phyloP scores from a whole-genome alignment of 2,113 vertebrate species.

The Antennarius striatus region DNA sequence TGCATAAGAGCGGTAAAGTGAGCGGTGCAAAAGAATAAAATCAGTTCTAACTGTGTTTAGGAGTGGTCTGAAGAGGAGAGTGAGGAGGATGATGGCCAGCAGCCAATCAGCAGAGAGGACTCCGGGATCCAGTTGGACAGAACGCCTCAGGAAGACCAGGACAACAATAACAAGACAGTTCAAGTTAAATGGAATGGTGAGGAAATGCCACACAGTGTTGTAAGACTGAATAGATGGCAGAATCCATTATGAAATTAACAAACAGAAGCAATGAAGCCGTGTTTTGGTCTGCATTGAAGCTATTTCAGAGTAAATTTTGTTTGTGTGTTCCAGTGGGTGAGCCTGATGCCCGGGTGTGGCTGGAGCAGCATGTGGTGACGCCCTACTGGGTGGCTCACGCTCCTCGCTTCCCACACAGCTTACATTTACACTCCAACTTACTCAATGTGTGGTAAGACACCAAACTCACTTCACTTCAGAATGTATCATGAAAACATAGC shows the following conservation, averaged over 20 bases:
- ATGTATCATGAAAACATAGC: not conserved
- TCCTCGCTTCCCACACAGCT: constrained; percentile 87
- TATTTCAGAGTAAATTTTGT: not conserved
- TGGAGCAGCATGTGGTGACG: constrained; percentile 89
- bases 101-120: constrained; percentile 93
- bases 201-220: not conserved
- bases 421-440: constrained; percentile 94
- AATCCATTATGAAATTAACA: not conserved
- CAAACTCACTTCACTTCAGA: not conserved
- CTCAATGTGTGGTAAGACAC: constrained; percentile 89
- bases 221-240: not conserved
- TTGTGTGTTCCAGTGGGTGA: constrained; percentile 77
- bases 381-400: constrained; percentile 90
- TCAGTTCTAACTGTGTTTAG: constrained; percentile 60
- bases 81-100: constrained; percentile 87
- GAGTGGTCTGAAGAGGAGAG: constrained; percentile 95
- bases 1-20: not conserved
- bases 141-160: constrained; percentile 91
- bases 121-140: constrained; percentile 96
- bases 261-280: not conserved
- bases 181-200: constrained; percentile 77
- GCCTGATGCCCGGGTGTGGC: constrained; percentile 87
- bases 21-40: not conserved
- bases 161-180: constrained; percentile 81
- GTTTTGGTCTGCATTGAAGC: not conserved